phyloP scores from a whole-genome alignment of 2,888 invertebrate species.

The Panopea generosa region DNA sequence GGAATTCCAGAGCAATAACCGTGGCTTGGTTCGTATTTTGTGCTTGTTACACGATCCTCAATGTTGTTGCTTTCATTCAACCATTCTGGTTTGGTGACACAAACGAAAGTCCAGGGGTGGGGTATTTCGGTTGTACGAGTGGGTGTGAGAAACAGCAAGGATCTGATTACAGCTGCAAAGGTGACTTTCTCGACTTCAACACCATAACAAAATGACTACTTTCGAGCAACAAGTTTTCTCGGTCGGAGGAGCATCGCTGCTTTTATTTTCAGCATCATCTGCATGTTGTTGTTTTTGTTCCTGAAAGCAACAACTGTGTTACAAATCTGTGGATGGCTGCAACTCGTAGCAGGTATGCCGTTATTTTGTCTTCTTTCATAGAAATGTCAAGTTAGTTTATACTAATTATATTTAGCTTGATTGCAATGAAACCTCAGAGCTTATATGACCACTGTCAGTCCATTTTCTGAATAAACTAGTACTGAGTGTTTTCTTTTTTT shows the following conservation, averaged over 20 bases:
- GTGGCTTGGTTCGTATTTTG: conserved; percentile 99
- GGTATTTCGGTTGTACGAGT: conserved; percentile 97
- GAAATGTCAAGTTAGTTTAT: too few relatives aligned
- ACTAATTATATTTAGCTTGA: too few relatives aligned
- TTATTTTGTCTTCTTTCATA: too few relatives aligned
- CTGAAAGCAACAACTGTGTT: conserved; percentile 96
- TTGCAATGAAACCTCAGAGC: too few relatives aligned
- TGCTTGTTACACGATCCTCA: conserved; percentile 98
- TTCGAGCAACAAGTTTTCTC: conserved; percentile 94
- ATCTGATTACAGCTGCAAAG: conserved; percentile 89
- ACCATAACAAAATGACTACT: conserved; percentile 93
- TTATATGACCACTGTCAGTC: too few relatives aligned
- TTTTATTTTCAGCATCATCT: conserved; percentile 94
- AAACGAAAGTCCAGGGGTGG: conserved; percentile 91
- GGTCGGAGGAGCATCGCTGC: conserved; percentile 93
- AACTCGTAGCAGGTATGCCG: conserved; percentile 89
- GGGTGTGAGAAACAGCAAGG: conserved; percentile 90
- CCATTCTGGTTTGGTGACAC: conserved; percentile 88
- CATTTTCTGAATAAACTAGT: too few relatives aligned
- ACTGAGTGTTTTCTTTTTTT: too few relatives aligned
- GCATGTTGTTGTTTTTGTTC: conserved; percentile 96
- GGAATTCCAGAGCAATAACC: conserved; percentile 91
- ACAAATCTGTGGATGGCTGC: conserved; percentile 97
- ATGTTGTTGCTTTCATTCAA: conserved; percentile 97
- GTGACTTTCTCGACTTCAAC: conserved; percentile 90